A percentile compares a stretch with the other conserved stretches of the same genome.
These are phyloP conservation scores for Notodonta ziczac DNA, from an alignment of 2,888 invertebrate genomes.

Conservation along the genomic window DNA sequence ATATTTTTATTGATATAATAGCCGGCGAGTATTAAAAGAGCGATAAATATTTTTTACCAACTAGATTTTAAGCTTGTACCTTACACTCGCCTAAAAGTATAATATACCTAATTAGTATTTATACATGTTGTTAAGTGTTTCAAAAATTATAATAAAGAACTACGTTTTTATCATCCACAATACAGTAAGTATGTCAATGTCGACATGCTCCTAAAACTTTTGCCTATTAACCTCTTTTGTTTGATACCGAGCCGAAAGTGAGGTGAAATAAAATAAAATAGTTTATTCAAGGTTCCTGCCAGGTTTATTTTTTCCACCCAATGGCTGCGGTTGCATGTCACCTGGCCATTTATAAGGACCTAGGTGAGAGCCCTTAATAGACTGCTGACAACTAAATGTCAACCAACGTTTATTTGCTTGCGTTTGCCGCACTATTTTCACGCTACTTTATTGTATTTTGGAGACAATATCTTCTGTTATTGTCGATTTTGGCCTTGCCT, in stretches of 20 bases:
- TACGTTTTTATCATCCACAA: too few species aligned
- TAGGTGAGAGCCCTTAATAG: conserved; percentile 80
- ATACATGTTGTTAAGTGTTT: too few species aligned
- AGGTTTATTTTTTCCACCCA: conserved; percentile 63
- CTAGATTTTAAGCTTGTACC: too few species aligned
- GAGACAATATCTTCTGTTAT: conserved; percentile 42
- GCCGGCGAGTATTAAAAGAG: too few species aligned
- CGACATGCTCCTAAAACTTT: conserved; percentile 1
- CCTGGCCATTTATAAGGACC: conserved; percentile 72
- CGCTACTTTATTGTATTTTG: conserved; percentile 56
- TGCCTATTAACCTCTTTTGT: conserved; percentile 36
- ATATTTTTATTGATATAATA: too few species aligned
- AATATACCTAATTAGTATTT: too few species aligned
- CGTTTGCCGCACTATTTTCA: conserved; percentile 61
- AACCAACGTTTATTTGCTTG: conserved; percentile 73
- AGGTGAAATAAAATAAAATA: conserved; percentile 57
- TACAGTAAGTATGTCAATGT: conserved; percentile 11
- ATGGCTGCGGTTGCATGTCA: conserved; percentile 73
- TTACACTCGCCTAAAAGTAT: too few species aligned
- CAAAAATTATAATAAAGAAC: too few species aligned
- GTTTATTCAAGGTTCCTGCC: conserved; percentile 66
- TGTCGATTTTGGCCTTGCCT: conserved; percentile 22
- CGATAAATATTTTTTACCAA: too few species aligned
- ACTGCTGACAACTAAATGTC: conserved; percentile 82
- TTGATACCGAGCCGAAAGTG: conserved; percentile 32